Evolutionary conservation across 2,797 vertebrate species (phyloP).

Genomic region (Danio choprae): DNA sequence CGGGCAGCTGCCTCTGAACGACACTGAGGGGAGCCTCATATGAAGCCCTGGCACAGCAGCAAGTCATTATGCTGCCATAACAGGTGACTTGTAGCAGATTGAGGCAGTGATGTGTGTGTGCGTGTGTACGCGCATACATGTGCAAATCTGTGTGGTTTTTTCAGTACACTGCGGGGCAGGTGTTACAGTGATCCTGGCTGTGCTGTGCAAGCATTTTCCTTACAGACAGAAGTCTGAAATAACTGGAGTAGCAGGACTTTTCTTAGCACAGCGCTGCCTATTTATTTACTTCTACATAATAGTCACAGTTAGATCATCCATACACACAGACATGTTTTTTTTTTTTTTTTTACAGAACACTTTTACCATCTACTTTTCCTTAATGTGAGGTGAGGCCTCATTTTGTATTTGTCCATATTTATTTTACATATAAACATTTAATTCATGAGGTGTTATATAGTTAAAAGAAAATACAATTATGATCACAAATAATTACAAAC

Average conservation of each 20-base stretch:
- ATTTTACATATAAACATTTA: no score
- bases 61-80: constrained; percentile 48
- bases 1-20: constrained; percentile 49
- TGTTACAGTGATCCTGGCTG: constrained; percentile 7
- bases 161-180: constrained; percentile 14
- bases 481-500: no score
- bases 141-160: constrained; percentile 29
- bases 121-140: constrained; percentile 1
- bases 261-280: background rate
- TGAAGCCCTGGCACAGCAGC: constrained; percentile 43
- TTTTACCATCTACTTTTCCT: no score
- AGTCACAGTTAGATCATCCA: background rate
- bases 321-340: no score
- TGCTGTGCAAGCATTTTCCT: constrained; percentile 12
- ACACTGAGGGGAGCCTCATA: constrained; percentile 46
- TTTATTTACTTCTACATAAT: constrained; percentile 7
- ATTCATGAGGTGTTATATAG: no score
- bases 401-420: no score
- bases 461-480: no score
- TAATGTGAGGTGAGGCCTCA: no score
- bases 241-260: background rate
- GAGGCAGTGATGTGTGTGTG: constrained; percentile 31
- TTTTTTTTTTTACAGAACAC: no score
- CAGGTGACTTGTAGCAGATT: constrained; percentile 57
- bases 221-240: constrained; percentile 1